Evolutionary conservation across 2,797 vertebrate genomes (phyloP), one percentile per base, ranked within the genome.

Genomic region (Coccyzus lansbergi): DNA sequence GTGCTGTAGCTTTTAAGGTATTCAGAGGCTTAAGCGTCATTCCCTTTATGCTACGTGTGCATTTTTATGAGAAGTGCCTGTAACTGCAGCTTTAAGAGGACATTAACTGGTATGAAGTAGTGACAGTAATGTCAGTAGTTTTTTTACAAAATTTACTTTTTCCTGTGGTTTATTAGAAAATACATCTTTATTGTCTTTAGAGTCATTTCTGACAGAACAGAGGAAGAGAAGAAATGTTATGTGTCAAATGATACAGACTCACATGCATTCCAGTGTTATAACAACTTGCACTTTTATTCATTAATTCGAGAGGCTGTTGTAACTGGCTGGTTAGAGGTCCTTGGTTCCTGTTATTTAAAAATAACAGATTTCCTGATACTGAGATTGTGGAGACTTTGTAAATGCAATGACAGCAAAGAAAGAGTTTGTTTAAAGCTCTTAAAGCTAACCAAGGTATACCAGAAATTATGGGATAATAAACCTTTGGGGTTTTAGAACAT

Each of bases 221-320:
- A 77, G 46, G 40, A 79, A 75, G 63, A 86, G 36, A 78, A 83
- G 72, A 69, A 88, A 11, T 55, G 53, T 72, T 90, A 25, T 20
- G 69, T 95, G 70, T 62, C 80, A 91, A 86, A 95, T 92, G 70
- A 94, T 69, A 49, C 72, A 85, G 48, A 91, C 62, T 20, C 33
- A 31, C 44, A 76, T 70, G 34, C 46, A 53, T 95, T 81, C 42
- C 46, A 53, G 64, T 84, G 62, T 86, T 86, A 91, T 22, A 86
- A 85, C 69, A 86, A 33, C 85, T 94, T 94, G 65, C 42, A 76
- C 58, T 94, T 95, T 95, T 12, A 78, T 65, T 83, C 53, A 63
- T 72, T 62, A 83, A 29, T 94, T 92, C 92, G 93, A 78, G 83
- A 92, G 92, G 65, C 86, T 92, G 69, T 85, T 93, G 77, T 83